phyloP scores from a whole-genome alignment of 2,797 vertebrate species.

The Characodon lateralis region DNA sequence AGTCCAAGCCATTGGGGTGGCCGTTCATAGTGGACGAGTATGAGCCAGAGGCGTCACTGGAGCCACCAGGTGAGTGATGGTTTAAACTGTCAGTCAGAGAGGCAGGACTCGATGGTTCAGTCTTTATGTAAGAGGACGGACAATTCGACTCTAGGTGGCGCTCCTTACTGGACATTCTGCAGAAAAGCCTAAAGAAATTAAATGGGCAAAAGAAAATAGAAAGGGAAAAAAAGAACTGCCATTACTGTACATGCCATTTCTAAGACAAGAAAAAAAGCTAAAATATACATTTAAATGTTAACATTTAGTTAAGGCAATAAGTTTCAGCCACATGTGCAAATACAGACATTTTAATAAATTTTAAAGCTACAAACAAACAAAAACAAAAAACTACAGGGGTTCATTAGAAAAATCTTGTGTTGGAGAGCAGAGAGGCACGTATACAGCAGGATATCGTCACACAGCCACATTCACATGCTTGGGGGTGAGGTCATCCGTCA shows the following conservation, averaged over 20 bases:
- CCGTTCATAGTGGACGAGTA: conserved; percentile 99
- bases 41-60: conserved; percentile 98
- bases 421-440: conserved; percentile 14
- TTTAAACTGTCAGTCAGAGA: conserved; percentile 99
- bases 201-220: conserved; percentile 30
- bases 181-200: conserved; percentile 90
- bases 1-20: conserved; percentile 98
- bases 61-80: conserved; percentile 98
- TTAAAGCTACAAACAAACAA: conserved; percentile 3
- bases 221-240: conserved; percentile 23
- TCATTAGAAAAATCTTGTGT: conserved; percentile 12
- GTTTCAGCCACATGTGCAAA: background rate
- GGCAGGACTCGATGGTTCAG: conserved; percentile 98
- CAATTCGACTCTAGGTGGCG: conserved; percentile 99
- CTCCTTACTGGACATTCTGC: conserved; percentile 99
- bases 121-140: conserved; percentile 98
- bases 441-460: conserved; percentile 28
- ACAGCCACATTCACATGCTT: conserved; percentile 57
- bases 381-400: background rate
- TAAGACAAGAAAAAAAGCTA: background rate
- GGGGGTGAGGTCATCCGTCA: conserved; percentile 86
- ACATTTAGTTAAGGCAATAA: background rate
- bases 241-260: conserved; percentile 9
- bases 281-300: background rate
- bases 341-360: background rate